Evolutionary conservation across 2,888 invertebrate species (phyloP).

Genomic region (Dinocampus coccinellae): DNA sequence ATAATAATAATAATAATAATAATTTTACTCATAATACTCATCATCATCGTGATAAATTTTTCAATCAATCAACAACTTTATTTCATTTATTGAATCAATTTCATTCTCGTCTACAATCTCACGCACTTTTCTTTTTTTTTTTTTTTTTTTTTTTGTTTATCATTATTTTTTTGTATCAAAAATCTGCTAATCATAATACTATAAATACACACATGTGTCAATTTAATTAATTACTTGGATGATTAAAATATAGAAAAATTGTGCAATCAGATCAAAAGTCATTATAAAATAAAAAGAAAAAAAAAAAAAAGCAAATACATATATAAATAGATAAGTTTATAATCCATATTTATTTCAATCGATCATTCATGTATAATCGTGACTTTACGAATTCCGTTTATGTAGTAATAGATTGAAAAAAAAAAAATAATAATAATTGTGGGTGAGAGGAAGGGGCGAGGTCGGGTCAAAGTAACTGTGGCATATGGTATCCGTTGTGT

Average conservation of each 20-base stretch:
- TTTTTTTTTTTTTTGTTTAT: too few relatives aligned
- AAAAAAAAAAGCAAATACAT: not conserved
- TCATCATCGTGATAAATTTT: too few relatives aligned
- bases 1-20: too few relatives aligned
- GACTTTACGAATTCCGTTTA: slow-evolving; percentile 15
- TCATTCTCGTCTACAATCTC: too few relatives aligned
- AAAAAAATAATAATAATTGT: not conserved
- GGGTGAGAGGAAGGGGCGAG: slow-evolving; percentile 28
- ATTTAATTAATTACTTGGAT: slow-evolving; percentile 1
- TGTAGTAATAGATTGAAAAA: too few relatives aligned
- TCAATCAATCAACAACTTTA: too few relatives aligned
- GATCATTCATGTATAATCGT: slow-evolving; percentile 23
- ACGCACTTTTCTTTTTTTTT: too few relatives aligned
- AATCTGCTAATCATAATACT: too few relatives aligned
- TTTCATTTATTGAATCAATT: too few relatives aligned
- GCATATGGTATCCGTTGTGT: slow-evolving; percentile 19
- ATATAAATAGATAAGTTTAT: not conserved
- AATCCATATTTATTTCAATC: slow-evolving; percentile 2
- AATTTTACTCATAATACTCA: too few relatives aligned
- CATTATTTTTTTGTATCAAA: too few relatives aligned
- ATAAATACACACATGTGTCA: not conserved
- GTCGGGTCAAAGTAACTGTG: slow-evolving; percentile 36
- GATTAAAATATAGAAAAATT: not conserved
- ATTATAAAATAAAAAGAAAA: too few relatives aligned
- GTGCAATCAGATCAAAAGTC: not conserved